phyloP scores from a whole-genome alignment of 2,113 vertebrate species.

The Smithornis capensis region DNA sequence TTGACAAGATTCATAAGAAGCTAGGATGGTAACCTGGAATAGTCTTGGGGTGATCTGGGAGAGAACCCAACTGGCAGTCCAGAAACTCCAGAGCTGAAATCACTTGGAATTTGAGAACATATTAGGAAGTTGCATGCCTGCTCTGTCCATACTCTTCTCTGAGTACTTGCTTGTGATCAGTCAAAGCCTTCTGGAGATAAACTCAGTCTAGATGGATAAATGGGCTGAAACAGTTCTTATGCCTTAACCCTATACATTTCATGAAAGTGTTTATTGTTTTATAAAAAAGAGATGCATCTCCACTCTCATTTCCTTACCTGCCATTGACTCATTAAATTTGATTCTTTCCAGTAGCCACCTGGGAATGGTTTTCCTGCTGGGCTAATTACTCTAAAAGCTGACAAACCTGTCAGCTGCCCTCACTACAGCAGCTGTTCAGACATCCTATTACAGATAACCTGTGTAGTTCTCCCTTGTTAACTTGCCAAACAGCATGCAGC shows the following conservation, averaged over 20 bases:
- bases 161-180: background rate
- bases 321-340: background rate
- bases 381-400: conserved; percentile 44
- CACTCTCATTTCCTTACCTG: background rate
- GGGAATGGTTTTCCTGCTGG: conserved; percentile 39
- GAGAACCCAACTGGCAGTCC: background rate
- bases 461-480: conserved; percentile 35
- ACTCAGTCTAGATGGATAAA: background rate
- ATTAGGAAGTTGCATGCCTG: background rate
- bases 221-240: background rate
- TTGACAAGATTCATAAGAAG: background rate
- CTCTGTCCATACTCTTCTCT: background rate
- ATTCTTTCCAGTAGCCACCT: conserved; percentile 26
- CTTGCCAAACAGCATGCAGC: conserved; percentile 46
- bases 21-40: background rate
- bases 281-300: background rate
- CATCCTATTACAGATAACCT: conserved; percentile 41
- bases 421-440: conserved; percentile 46
- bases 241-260: background rate
- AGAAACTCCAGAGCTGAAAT: background rate
- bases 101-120: background rate
- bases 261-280: background rate
- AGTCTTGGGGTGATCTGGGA: rapidly evolving
- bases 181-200: background rate
- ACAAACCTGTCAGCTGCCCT: conserved; percentile 20